Percentiles rank a stretch among this genome's conserved stretches.
Evolutionary conservation across 2,888 invertebrate species (phyloP).

Genomic region (Cyclophora punctaria): DNA sequence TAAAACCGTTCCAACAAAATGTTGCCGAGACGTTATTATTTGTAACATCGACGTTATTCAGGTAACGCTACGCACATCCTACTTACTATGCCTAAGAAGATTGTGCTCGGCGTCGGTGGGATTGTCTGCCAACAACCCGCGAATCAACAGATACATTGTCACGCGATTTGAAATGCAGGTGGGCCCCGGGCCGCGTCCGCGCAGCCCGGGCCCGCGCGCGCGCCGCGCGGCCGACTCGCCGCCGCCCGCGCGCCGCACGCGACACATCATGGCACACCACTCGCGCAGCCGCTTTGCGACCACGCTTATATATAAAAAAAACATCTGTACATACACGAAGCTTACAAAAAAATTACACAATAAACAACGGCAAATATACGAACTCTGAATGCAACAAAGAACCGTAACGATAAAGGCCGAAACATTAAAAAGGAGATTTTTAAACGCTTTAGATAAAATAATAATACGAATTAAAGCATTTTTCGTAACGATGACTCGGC

Average conservation of each 20-base stretch:
- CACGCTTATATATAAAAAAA: conserved; percentile 34
- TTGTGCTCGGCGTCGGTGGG: conserved; percentile 69
- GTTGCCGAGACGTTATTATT: conserved; percentile 24
- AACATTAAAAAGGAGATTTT: conserved; percentile 45
- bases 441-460: conserved; percentile 28
- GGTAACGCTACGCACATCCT: conserved; percentile 65
- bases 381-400: conserved; percentile 59
- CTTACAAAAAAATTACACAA: conserved; percentile 46
- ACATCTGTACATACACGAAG: conserved; percentile 46
- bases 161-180: conserved; percentile 52
- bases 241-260: conserved; percentile 17
- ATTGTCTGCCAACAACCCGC: conserved; percentile 53
- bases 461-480: conserved; percentile 66
- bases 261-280: conserved; percentile 55
- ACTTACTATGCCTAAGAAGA: conserved; percentile 46
- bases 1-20: not conserved
- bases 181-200: conserved; percentile 7
- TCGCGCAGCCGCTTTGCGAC: conserved; percentile 54
- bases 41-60: conserved; percentile 42
- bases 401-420: conserved; percentile 56
- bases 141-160: conserved; percentile 59
- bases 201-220: conserved; percentile 8
- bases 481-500: conserved; percentile 64
- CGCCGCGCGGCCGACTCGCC: conserved; percentile 6
- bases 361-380: conserved; percentile 66